phyloP scores from a whole-genome alignment of 1,140 invertebrate genomes.

The Zaprionus africanus region DNA sequence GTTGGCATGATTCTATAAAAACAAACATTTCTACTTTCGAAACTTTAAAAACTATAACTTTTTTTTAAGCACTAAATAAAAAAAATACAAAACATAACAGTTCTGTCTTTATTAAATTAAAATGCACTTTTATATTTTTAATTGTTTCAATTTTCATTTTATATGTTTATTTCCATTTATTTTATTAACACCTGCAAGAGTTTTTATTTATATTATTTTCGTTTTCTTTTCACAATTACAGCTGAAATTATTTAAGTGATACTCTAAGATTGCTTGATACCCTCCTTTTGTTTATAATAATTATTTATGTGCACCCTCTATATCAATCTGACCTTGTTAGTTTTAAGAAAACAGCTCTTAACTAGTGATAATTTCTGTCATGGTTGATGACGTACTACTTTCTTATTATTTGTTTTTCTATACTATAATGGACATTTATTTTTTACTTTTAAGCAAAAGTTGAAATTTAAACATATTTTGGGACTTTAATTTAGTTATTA shows the following conservation, averaged over 20 bases:
- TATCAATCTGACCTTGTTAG: slow-evolving; percentile 5
- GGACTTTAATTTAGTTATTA: slow-evolving; percentile 8
- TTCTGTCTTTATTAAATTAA: not conserved
- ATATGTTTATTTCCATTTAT: slow-evolving; percentile 11
- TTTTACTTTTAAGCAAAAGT: not conserved
- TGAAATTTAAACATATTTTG: not conserved
- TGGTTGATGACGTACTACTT: not conserved
- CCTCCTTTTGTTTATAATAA: slow-evolving; percentile 33
- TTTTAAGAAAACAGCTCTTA: not conserved
- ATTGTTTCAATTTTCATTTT: not conserved
- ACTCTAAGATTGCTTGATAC: slow-evolving; percentile 60
- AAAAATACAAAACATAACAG: not conserved
- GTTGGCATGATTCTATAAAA: not conserved
- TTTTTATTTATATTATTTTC: slow-evolving; percentile 68
- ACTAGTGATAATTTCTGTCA: not conserved
- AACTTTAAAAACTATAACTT: no score
- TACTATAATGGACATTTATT: slow-evolving; percentile 8
- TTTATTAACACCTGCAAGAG: slow-evolving; percentile 16
- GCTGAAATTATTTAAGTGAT: slow-evolving; percentile 75
- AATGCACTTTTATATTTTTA: slow-evolving; percentile 11
- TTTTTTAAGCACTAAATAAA: no score
- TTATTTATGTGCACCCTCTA: slow-evolving; percentile 1
- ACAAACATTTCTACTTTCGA: no score
- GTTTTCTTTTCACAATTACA: slow-evolving; percentile 69
- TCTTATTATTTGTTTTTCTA: slow-evolving; percentile 21